phyloP scores from a whole-genome alignment of 1,140 invertebrate genomes.

The Musca vetustissima region DNA sequence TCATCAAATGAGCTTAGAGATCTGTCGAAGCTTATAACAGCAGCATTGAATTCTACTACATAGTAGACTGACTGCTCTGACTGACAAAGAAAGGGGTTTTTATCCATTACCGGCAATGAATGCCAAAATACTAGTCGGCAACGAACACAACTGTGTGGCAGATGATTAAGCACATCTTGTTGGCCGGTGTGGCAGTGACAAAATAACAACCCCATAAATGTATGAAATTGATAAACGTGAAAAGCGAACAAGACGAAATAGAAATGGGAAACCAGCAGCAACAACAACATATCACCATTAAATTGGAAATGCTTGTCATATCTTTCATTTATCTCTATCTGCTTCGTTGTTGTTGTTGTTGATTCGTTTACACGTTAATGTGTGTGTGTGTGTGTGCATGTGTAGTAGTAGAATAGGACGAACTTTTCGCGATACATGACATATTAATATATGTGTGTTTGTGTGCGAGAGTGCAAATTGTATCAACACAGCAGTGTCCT shows the following conservation, averaged over 20 bases:
- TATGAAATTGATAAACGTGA: conserved; percentile 20
- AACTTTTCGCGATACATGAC: neutral
- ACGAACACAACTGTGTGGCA: too few relatives aligned
- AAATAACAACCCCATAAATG: conserved; percentile 19
- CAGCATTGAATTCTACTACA: too few relatives aligned
- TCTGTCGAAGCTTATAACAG: too few relatives aligned
- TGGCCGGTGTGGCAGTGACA: neutral
- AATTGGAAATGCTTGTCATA: conserved; percentile 57
- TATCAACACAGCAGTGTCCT: too few relatives aligned
- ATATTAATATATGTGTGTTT: neutral
- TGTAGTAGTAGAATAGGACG: neutral
- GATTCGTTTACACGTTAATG: neutral
- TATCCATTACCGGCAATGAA: too few relatives aligned
- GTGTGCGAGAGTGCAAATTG: too few relatives aligned
- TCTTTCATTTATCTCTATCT: conserved; percentile 48
- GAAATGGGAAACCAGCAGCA: conserved; percentile 19
- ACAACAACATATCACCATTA: conserved; percentile 30
- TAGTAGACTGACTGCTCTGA: too few relatives aligned
- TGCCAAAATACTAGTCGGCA: too few relatives aligned
- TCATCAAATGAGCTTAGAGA: too few relatives aligned
- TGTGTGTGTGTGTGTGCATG: neutral
- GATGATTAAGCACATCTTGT: too few relatives aligned
- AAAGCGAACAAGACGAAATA: neutral
- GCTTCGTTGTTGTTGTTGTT: neutral
- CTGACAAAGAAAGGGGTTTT: too few relatives aligned